Evolutionary conservation across 2,888 invertebrate species (phyloP).

Genomic region (Odontothrips loti): DNA sequence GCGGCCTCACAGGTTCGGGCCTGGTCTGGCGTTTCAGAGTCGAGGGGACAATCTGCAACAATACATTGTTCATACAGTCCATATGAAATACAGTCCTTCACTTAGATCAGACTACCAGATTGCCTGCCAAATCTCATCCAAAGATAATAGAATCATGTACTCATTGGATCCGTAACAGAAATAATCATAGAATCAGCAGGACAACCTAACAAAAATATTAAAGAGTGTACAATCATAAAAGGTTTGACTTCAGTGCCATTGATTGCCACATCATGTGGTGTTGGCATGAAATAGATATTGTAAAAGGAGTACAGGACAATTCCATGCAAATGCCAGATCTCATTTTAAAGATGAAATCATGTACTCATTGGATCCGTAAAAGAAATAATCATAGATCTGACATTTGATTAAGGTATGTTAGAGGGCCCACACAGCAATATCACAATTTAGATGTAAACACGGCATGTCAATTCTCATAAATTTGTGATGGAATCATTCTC

Average conservation of each 20-base stretch:
- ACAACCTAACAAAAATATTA: too few species aligned
- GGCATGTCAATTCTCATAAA: not conserved
- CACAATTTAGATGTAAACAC: too few species aligned
- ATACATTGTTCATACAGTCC: too few species aligned
- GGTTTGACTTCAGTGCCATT: too few species aligned
- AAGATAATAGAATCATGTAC: not conserved
- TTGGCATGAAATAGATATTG: too few species aligned
- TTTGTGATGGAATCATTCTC: not conserved
- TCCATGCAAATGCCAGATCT: not conserved
- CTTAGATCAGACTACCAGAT: not conserved
- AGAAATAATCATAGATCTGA: not conserved
- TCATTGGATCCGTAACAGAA: not conserved
- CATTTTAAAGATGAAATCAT: constrained; percentile 26
- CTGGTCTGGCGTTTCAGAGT: constrained; percentile 90
- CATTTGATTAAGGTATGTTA: too few species aligned
- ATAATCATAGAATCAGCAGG: not conserved
- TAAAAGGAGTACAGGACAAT: not conserved
- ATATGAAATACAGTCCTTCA: not conserved
- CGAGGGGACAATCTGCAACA: constrained; percentile 79
- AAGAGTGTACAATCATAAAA: too few species aligned
- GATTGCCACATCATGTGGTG: too few species aligned
- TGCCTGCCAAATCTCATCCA: constrained; percentile 12
- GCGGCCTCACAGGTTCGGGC: constrained; percentile 77
- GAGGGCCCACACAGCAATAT: too few species aligned
- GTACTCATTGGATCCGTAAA: not conserved